These are phyloP conservation scores for Hiodon alosoides DNA, from an alignment of 2,113 vertebrate species.

Conservation along the genomic window DNA sequence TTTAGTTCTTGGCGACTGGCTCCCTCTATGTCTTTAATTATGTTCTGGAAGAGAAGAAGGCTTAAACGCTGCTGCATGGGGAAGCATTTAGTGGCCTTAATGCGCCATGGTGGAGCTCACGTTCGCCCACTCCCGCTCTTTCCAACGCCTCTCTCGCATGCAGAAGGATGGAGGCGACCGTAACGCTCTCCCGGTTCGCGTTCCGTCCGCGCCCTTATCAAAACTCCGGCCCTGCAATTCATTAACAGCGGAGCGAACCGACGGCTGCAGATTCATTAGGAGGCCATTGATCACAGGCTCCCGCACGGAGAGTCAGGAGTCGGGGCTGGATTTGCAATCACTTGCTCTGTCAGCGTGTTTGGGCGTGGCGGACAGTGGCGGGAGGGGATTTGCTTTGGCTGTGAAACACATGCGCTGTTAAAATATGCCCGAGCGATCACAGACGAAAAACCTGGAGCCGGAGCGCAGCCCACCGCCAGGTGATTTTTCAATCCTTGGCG, in stretches of 20 bases:
- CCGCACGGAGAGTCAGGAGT: not conserved
- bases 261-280: not conserved
- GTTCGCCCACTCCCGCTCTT: constrained; percentile 5
- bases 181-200: not conserved
- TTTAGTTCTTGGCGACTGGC: constrained; percentile 11
- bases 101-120: constrained; percentile 20
- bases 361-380: not conserved
- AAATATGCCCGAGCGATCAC: no score
- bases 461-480: no score
- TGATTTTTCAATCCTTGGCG: no score
- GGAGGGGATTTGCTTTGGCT: not conserved
- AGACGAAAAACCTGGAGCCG: no score
- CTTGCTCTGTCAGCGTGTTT: not conserved
- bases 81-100: constrained; percentile 30
- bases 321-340: not conserved
- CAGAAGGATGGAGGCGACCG: not conserved
- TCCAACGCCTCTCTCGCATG: not conserved
- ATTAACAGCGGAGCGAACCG: not conserved
- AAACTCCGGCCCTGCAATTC: no score
- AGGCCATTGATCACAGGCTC: not conserved
- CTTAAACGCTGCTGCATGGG: not conserved
- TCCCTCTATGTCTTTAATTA: constrained; percentile 46
- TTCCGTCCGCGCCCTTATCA: no score
- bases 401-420: not conserved
- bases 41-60: constrained; percentile 22